Base-by-base conservation (phyloP, 1,140 invertebrate genomes). In the Acyrthosiphon pisum region DNA sequence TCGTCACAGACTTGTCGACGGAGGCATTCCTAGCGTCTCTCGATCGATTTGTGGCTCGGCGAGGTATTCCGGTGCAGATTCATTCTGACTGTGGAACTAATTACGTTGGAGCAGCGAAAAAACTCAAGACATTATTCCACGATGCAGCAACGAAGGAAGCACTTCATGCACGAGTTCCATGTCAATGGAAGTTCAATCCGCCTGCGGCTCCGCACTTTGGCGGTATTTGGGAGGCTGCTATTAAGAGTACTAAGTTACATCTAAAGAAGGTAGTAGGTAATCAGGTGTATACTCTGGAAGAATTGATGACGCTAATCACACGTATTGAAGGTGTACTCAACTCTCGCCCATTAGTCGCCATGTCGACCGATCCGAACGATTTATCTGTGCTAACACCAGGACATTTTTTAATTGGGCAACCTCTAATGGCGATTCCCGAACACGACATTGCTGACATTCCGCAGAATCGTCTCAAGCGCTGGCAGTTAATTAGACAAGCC, bases 31-130 rank as follows among this genome's bases (percentile, higher is more conserved):
- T 95, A 14, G 94, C 94, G 14, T 94, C 95, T 20, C 90, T 96
- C 7, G 93, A 94, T 30, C 93, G 95, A 81, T 96, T 96, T 93
- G 94, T 95, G 18, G 92, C 94, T 7, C 94, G 95, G 8, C 94
- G 95, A 81, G 95, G 95, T 48, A 93, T 94, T 35, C 94, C 94
- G 18, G 37, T 20, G 3, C 90, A 94, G 30, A 94, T 95, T 0
- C 94, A 94, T 93, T 94, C 94, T 0, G 95, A 95, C 92, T 94
- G 95, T 76, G 95, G 95, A 3, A 95, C 94, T 1, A 95, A 95
- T 94, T 95, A 95, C 86, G 94, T 95, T 41, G 94, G 94, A 76
- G 94, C 94, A 37, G 53, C 93, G 7, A 87, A 81, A 44, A 1
- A n/a, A n/a, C n/a, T n/a, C n/a, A n/a, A n/a, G n/a, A n/a, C n/a